Evolutionary conservation across 2,888 invertebrate species (phyloP), one percentile per base, ranked within the genome.

Genomic region (Philereme transversata): DNA sequence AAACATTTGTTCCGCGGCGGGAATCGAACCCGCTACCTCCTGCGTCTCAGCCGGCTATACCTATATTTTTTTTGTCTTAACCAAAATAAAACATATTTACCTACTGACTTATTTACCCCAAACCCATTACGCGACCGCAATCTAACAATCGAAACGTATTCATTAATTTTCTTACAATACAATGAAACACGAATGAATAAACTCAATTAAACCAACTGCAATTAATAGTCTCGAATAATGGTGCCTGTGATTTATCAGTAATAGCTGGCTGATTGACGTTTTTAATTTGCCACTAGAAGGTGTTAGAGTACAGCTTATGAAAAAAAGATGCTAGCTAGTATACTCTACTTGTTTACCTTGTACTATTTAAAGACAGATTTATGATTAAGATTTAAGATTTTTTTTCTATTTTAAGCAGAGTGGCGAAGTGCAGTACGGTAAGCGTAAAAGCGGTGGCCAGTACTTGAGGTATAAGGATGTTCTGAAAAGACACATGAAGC

Each of bases 241-340:
- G 83, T 73, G 75, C 74, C 73, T 69, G 82, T 86, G 87, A 88
- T 87, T 86, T 87, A 88, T 88, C 84, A 86, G 85, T 84, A 80
- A 83, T 83, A 85, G 83, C 81, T 80, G 70, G 72, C 71, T 90
- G 90, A 90, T 88, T 88, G 89, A 88, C 90, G 86, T 86, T 88
- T 90, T 90, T 88, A 87, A 88, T 85, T 84, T 81, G 65, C 79
- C 71, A 72, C 73, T 65, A 72, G 73, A 70, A 73, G 75, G 75
- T 65, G 69, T 74, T 76, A 73, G 69, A 65, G 72, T 65, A 70
- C 69, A 74, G 71, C 60, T 50, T 45, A 45, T 33, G 36, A 41
- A 4, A 22, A n/a, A 34, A 6, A 8, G 40, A 5, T 45, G 45
- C 45, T 51, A 45, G 44, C 11, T 5, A 10, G 5, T n/a, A n/a